Evolutionary conservation across 2,797 vertebrate species (phyloP).

Genomic region (Coregonus suidteri): DNA sequence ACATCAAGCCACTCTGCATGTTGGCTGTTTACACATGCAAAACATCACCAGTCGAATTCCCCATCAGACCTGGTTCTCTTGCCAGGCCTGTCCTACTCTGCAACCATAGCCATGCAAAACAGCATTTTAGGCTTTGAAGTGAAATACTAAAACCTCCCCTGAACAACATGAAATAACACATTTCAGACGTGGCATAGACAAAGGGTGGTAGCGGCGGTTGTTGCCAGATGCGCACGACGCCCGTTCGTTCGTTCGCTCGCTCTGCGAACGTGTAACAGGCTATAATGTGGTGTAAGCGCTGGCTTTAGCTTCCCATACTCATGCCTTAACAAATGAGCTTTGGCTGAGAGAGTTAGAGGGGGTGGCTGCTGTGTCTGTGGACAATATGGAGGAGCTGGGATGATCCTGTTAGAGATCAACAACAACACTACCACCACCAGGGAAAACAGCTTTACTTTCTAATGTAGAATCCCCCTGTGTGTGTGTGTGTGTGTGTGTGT

Average conservation of each 20-base stretch:
- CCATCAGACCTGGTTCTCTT: too few relatives aligned
- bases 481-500: too few relatives aligned
- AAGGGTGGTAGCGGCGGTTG: constrained; percentile 12
- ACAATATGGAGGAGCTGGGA: constrained; percentile 9
- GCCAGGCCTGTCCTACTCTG: constrained; percentile 58
- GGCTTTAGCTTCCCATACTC: constrained; percentile 72
- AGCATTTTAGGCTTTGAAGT: constrained; percentile 49
- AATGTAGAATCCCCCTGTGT: too few relatives aligned
- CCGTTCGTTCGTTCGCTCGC: constrained; percentile 12
- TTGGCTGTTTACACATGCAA: too few relatives aligned
- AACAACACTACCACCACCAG: constrained; percentile 3
- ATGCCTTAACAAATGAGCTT: constrained; percentile 73
- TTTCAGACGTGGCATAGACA: constrained; percentile 59
- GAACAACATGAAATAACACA: constrained; percentile 19
- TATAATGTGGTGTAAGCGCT: constrained; percentile 57
- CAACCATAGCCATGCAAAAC: constrained; percentile 58
- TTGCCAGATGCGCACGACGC: constrained; percentile 45
- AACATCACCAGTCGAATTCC: too few relatives aligned
- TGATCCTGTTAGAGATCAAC: constrained; percentile 30
- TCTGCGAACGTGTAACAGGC: constrained; percentile 40
- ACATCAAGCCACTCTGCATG: too few relatives aligned
- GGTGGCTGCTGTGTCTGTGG: too few relatives aligned
- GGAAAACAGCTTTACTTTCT: background rate
- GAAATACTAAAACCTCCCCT: constrained; percentile 50
- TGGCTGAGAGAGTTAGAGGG: constrained; percentile 43